Conservation (phyloP, 2,113 vertebrate species). For the Alexandromys fortis region DNA sequence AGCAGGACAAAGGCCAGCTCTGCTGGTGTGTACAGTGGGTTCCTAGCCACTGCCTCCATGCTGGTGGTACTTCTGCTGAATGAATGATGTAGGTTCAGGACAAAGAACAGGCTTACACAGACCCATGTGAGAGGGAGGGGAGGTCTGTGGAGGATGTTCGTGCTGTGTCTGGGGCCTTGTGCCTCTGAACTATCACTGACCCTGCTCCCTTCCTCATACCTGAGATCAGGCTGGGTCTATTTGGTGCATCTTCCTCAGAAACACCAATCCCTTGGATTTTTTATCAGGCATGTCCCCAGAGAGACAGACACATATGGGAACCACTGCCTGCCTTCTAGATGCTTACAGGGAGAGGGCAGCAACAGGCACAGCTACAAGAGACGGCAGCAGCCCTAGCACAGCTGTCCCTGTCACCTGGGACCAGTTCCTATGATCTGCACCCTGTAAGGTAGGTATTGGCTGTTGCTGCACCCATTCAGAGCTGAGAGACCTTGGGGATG, state of each 20-base stretch:
- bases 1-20: neutral
- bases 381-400: neutral
- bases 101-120: neutral
- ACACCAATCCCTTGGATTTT: neutral
- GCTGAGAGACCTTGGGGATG: neutral
- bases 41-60: neutral
- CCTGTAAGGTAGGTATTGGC: neutral
- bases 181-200: neutral
- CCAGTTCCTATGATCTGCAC: neutral
- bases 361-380: neutral
- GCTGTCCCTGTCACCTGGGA: neutral
- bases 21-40: neutral
- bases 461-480: neutral
- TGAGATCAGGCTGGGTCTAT: neutral
- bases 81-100: neutral
- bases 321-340: neutral
- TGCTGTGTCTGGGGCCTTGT: neutral
- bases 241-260: neutral
- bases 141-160: neutral
- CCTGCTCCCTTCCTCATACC: neutral
- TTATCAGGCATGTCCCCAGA: neutral
- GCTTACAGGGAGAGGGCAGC: neutral
- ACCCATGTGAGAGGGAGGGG: too few relatives aligned
- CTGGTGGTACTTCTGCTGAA: neutral
- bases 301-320: neutral